Evolutionary conservation across 2,797 vertebrate species (phyloP), one percentile per base, ranked within the genome.

Genomic region (Euthynnus affinis): DNA sequence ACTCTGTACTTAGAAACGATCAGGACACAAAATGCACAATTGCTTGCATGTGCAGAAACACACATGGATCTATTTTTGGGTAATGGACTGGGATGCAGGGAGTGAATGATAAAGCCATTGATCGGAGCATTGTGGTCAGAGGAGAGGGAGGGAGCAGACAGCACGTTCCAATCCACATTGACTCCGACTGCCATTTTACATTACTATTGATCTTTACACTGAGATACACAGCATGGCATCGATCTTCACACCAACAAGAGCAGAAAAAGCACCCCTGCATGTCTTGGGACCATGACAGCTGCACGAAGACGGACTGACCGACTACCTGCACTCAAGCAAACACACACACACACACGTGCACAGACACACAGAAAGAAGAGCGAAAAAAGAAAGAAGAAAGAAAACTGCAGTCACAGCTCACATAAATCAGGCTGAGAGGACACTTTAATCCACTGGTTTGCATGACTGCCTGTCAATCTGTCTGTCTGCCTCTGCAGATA

Each of bases 111-210:
- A 80, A 88, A 88, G 46, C 63, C 84, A 91, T 85, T 82, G 90
- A 91, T 94, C 81, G 48, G 59, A 80, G 75, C 4, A 64, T 77
- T 67, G 22, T 42, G 84, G 80, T 83, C 90, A 88, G 72, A 85
- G 53, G 27, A 63, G n/a, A 34, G 15, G 74, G 81, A 74, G 68
- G 67, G 76, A 71, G 61, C 56, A 87, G 78, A 74, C 61, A 65
- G 81, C 85, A 84, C 59, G 70, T 86, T 84, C 62, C 80, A 71
- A 78, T 84, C 84, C 70, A 76, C 69, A 37, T 74, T 83, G 83
- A 80, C 74, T 64, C 74, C 2, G 79, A 89, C 80, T 89, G 88
- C 90, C 93, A 93, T 95, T 93, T 94, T 89, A 91, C 91, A 93
- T 93, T 81, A 75, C 82, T 90, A 94, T 93, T 88, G 92, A 94